Evolutionary conservation across 2,113 vertebrate species (phyloP), one percentile per base, ranked within the genome.

Genomic region (Macquaria australasica): DNA sequence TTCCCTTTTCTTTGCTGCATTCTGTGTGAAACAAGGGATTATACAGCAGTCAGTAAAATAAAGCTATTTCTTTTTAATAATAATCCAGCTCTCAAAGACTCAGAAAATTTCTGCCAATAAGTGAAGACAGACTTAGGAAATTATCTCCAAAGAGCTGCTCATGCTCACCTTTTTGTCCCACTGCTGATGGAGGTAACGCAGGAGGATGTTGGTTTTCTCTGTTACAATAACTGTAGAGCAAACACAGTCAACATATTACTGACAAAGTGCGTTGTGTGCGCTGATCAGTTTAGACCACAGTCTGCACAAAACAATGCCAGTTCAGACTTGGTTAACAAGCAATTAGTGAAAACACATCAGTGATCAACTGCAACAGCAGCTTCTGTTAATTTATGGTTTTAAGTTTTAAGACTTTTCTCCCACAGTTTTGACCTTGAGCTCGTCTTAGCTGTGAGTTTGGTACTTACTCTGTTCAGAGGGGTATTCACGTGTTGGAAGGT

Each of bases 141-240:
- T 23, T 6, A 41, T 50, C 1, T 23, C 9, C 0, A 48, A 34
- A 41, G 20, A 71, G 20, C 4, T 62, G 18, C 53, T 73, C 41
- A 39, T 1, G 21, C 87, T 91, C 92, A 98, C 98, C 97, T 99
- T 99, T 96, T 98, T 99, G 96, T 99, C 98, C 98, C 98, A 99
- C 94, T 99, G 98, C 94, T 99, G 98, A 89, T 99, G 98, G 83
- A 99, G 96, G 90, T 99, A 99, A 87, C 98, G 98, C 94, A 99
- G 93, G 51, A 99, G 97, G 71, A 99, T 99, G 90, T 99, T 99
- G 50, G 98, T 99, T 95, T 99, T 99, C 95, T 99, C 98, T 93
- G 98, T 99, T 86, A 99, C 98, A 45, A 99, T 99, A 90, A 99
- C 98, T 99, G 92, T 0, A 77, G 64, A 80, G 81, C 37, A 89